Percentiles rank a stretch among this genome's conserved stretches.
These are phyloP conservation scores for Adoxophyes honmai DNA, from an alignment of 1,140 invertebrate species.

Conservation along the genomic window DNA sequence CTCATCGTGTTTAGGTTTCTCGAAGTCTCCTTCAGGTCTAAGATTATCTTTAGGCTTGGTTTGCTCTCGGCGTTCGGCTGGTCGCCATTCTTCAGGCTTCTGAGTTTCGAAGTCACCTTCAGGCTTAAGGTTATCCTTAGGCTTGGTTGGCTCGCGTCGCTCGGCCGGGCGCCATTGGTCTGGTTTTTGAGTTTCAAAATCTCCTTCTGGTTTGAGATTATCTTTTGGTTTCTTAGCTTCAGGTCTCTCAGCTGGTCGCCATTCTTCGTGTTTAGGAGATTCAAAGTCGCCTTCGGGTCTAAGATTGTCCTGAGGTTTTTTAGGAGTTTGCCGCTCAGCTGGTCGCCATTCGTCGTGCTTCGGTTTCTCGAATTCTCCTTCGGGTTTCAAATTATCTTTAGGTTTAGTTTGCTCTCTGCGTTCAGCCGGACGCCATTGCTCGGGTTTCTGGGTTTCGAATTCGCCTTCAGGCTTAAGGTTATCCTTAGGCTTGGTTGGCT, in stretches of 20 bases:
- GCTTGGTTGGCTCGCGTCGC: conserved; percentile 75
- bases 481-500: conserved; percentile 74
- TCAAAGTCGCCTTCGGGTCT: conserved; percentile 77
- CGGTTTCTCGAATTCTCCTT: conserved; percentile 75
- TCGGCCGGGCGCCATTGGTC: conserved; percentile 75
- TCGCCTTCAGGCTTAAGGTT: conserved; percentile 82
- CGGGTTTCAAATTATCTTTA: conserved; percentile 80
- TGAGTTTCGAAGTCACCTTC: conserved; percentile 79
- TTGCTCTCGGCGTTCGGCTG: conserved; percentile 53
- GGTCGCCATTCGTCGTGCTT: conserved; percentile 47
- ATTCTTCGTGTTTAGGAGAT: conserved; percentile 71
- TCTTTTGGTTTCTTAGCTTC: conserved; percentile 69
- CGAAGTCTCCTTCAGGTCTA: conserved; percentile 82
- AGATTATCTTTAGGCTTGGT: conserved; percentile 77
- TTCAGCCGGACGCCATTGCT: conserved; percentile 78
- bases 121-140: conserved; percentile 79
- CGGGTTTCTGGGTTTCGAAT: conserved; percentile 73
- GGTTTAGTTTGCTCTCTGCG: conserved; percentile 71
- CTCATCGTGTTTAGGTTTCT: conserved; percentile 55
- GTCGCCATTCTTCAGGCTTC: conserved; percentile 50
- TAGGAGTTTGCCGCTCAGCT: conserved; percentile 53
- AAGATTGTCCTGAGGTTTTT: conserved; percentile 75
- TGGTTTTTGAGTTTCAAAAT: conserved; percentile 70
- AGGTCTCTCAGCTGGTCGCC: conserved; percentile 74
- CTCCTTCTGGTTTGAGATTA: conserved; percentile 79